Conservation (phyloP, 2,888 invertebrate species). For the Stomorhina lunata region DNA sequence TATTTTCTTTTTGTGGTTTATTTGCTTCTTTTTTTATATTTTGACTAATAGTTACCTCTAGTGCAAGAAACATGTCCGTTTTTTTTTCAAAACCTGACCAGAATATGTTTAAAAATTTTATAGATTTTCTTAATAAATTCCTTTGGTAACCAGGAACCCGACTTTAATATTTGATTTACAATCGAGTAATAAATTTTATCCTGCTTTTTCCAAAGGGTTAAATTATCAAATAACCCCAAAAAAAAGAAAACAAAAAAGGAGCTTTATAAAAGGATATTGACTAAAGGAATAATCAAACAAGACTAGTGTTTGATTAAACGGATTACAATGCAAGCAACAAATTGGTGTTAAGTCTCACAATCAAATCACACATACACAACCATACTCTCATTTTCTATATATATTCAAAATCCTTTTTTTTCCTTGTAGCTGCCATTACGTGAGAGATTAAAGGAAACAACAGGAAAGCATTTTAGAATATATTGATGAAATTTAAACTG, state of each 20-base stretch:
- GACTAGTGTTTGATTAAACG: slow-evolving; percentile 62
- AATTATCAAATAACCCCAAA: slow-evolving; percentile 13
- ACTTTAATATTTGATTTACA: slow-evolving; percentile 65
- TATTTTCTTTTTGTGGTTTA: slow-evolving; percentile 13
- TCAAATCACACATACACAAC: neutral
- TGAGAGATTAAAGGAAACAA: slow-evolving; percentile 49
- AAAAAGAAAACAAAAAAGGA: neutral
- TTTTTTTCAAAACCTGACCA: slow-evolving; percentile 61
- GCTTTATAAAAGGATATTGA: neutral
- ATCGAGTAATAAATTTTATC: slow-evolving; percentile 18
- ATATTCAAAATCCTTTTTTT: slow-evolving; percentile 12
- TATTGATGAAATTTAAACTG: slow-evolving; percentile 30
- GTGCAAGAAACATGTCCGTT: slow-evolving; percentile 42
- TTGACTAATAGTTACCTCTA: slow-evolving; percentile 35
- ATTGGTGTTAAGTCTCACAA: slow-evolving; percentile 65
- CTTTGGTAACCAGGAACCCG: neutral
- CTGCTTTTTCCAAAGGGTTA: slow-evolving; percentile 46
- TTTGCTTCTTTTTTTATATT: slow-evolving; percentile 20
- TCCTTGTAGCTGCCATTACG: slow-evolving; percentile 27
- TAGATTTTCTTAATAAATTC: neutral
- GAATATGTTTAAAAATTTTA: slow-evolving; percentile 52
- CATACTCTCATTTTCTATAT: neutral
- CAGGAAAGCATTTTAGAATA: slow-evolving; percentile 28
- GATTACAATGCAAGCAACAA: slow-evolving; percentile 63
- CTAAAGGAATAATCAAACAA: slow-evolving; percentile 53